Evolutionary conservation across 2,113 vertebrate species (phyloP).

Genomic region (Riparia riparia): DNA sequence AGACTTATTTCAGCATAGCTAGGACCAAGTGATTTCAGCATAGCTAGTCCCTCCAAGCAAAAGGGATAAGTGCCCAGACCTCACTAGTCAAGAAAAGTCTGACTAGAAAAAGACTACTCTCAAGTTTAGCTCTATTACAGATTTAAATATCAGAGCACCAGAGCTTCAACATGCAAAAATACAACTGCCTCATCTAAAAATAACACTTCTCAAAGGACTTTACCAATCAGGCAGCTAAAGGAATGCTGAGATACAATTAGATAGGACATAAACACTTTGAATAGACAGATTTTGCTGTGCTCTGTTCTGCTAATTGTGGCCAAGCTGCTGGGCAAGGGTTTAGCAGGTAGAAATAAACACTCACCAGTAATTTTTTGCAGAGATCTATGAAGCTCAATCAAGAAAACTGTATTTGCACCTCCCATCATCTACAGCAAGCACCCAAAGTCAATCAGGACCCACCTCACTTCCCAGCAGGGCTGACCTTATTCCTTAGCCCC

Average conservation of each 20-base stretch:
- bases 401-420: neutral
- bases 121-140: neutral
- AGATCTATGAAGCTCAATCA: neutral
- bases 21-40: neutral
- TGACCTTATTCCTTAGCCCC: rapidly evolving
- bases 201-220: neutral
- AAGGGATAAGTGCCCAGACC: neutral
- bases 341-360: neutral
- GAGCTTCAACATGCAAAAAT: neutral
- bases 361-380: neutral
- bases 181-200: neutral
- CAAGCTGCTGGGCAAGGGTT: neutral
- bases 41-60: neutral
- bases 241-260: neutral
- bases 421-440: neutral
- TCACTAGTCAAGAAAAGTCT: neutral
- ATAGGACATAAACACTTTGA: neutral
- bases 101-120: neutral
- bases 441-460: rapidly evolving
- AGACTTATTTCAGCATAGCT: neutral
- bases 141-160: neutral
- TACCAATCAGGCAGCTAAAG: neutral
- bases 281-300: neutral
- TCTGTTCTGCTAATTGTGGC: neutral
- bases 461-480: neutral